Evolutionary conservation across 64 coral and sea anemone species (phyloP), one percentile per base, ranked within the genome.

Genomic region (Astreopora myriophthalma): DNA sequence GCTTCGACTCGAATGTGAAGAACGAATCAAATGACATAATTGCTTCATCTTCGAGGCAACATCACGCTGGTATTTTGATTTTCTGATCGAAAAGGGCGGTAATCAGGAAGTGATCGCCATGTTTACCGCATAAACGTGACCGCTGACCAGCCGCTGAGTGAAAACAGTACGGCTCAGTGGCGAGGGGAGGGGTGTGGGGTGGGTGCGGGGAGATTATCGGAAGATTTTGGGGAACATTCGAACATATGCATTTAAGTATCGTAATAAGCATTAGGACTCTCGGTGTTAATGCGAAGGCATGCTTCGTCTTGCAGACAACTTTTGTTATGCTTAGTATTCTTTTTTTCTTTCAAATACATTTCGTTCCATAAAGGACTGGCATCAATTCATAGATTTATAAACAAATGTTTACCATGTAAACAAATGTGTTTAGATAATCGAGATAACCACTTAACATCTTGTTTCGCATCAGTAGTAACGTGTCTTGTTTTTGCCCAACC

Each of bases 361-460:
- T 75, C 36, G 73, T 75, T 75, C 73, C 73, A 75, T 42, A 75
- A 75, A 75, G 73, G 73, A 75, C 73, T 75, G 73, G 34, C 73
- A 75, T 42, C 73, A 46, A 75, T 75, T 75, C 73, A 75, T 75
- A 75, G 73, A 75, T 75, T 75, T 75, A 75, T 75, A 75, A 75
- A 75, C 73, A 75, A 42, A 75, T 75, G 36, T 75, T 75, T 75
- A 75, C 19, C 73, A 75, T 75, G 73, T 75, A 23, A 75, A 75
- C 25, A 46, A 75, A 75, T 37, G 34, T 75, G 37, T 75, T 48
- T 75, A 44, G 73, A 75, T 75, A 75, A 44, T 75, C 36, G 73
- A 75, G 73, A 75, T 24, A 75, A 75, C 73, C 73, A n/a, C n/a
- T n/a, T n/a, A n/a, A n/a, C n/a, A 34, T 75, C 35, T 67, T 75